Evolutionary conservation across 2,113 vertebrate genomes (phyloP).

Genomic region (Callipepla squamata): DNA sequence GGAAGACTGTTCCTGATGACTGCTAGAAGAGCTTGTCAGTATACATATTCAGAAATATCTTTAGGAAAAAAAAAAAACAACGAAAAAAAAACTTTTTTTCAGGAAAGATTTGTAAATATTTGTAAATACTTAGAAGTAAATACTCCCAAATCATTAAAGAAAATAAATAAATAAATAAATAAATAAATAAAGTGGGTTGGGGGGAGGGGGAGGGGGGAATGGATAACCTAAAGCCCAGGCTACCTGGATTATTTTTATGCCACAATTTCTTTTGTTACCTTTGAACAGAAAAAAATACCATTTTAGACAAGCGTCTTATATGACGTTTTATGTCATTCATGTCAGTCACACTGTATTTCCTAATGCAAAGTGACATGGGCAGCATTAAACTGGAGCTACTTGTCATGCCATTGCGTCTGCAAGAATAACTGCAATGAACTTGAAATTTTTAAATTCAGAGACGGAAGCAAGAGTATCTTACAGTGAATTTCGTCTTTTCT

Average conservation of each 20-base stretch:
- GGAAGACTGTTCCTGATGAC: not conserved
- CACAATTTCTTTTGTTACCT: not conserved
- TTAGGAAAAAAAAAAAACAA: not conserved
- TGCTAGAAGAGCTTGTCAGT: not conserved
- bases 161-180: not conserved
- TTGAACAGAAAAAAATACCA: constrained; percentile 19
- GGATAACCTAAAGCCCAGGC: not conserved
- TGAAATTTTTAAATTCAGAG: constrained; percentile 46
- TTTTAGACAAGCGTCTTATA: constrained; percentile 32
- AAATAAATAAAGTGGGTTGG: not conserved
- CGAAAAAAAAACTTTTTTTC: not conserved
- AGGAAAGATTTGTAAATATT: not conserved
- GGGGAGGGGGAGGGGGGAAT: too few relatives aligned
- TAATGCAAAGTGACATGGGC: constrained; percentile 53
- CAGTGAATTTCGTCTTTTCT: not conserved
- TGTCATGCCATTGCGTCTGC: not conserved
- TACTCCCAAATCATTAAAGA: not conserved
- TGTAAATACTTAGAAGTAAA: not conserved
- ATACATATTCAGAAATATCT: not conserved
- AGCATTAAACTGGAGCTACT: constrained; percentile 35
- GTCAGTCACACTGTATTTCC: constrained; percentile 43
- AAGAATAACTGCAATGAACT: constrained; percentile 52
- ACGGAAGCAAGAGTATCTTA: not conserved
- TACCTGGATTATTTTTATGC: not conserved
- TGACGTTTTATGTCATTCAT: constrained; percentile 51